These are phyloP conservation scores for Cynopterus sphinx DNA, from an alignment of 2,797 vertebrate species.

Conservation along the genomic window DNA sequence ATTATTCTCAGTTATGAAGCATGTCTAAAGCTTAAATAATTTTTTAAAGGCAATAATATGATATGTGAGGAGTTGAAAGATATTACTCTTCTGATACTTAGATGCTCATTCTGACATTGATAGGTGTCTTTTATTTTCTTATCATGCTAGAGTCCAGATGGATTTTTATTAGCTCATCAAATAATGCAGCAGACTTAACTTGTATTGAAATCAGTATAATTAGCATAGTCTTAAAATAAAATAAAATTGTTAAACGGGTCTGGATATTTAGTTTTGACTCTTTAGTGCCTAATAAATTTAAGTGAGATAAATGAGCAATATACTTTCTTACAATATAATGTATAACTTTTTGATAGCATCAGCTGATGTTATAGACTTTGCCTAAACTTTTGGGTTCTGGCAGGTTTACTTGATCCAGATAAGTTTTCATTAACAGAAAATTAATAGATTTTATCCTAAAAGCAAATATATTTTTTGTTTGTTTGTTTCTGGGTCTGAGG, in stretches of 20 bases:
- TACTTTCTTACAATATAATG: background rate
- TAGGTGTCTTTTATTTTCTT: constrained; percentile 54
- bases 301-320: constrained; percentile 12
- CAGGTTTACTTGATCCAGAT: background rate
- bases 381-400: background rate
- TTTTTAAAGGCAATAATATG: background rate
- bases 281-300: constrained; percentile 58
- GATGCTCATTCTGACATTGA: background rate
- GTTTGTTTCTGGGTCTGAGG: background rate
- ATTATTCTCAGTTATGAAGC: background rate
- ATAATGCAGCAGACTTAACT: constrained; percentile 31
- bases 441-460: background rate
- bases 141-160: background rate
- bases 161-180: constrained; percentile 62
- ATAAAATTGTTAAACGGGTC: constrained; percentile 10
- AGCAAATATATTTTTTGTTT: background rate
- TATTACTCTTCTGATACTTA: background rate
- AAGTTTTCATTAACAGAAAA: background rate
- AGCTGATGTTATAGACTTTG: background rate
- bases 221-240: constrained; percentile 65
- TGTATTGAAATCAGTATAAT: constrained; percentile 59
- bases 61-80: background rate
- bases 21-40: background rate
- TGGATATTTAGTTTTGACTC: constrained; percentile 54
- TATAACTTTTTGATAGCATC: background rate